Base-by-base conservation (phyloP, 2,797 vertebrate genomes). In the Aplochiton taeniatus region DNA sequence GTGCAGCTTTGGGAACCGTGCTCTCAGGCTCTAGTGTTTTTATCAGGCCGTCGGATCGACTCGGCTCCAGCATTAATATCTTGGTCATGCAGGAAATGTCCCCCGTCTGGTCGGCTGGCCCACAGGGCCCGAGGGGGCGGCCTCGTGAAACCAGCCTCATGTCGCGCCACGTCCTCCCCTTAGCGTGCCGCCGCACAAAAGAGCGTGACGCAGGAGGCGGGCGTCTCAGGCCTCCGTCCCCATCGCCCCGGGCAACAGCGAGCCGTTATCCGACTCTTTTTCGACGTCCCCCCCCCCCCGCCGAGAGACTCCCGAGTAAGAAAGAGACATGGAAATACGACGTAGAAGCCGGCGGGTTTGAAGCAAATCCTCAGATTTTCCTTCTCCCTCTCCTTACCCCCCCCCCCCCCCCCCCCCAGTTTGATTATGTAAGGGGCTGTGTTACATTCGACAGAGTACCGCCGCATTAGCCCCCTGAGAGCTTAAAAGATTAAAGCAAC, bases 401-500 rank as follows among this genome's bases (percentile, higher is more conserved):
- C 20, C 0, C 9, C 44, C 54, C 19, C 11, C 45, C 47, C 41
- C 18, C 51, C 67, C 67, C 14, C 51, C 43, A 16, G 62, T 59
- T 60, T 12, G 75, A 78, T 87, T 90, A 76, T 84, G 0, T 88
- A 90, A 91, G 81, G 12, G 20, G 20, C 52, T 8, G 0, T 87
- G 61, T 71, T 70, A 79, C 79, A 81, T 85, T 84, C 87, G 81
- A 88, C 87, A 87, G 85, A 74, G 85, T 85, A 69, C 83, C 86
- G 87, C 85, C 86, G 79, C 83, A 86, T 89, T 88, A 90, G 87
- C 82, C 88, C 67, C 85, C 84, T 52, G 82, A 88, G 84, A 91
- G 91, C 88, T 91, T 93, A 89, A 91, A 91, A 93, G 91, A 95
- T 95, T 91, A 93, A 93, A 92, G 85, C 76, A 87, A 86, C 84